Evolutionary conservation across 2,113 vertebrate genomes (phyloP), one percentile per base, ranked within the genome.

Genomic region (Tenebrosternarchus preto): DNA sequence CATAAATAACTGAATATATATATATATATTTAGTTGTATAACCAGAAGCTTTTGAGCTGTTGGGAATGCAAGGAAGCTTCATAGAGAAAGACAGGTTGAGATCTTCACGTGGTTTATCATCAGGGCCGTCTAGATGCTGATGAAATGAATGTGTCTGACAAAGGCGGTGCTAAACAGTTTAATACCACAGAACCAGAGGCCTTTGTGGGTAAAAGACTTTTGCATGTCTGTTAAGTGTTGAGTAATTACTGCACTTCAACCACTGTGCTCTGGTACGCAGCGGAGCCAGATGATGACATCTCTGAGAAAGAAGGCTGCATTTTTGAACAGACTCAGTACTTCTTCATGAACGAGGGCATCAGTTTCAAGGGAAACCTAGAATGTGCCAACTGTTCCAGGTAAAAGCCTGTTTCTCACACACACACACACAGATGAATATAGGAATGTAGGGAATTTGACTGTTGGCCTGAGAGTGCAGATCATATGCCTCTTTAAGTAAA

Each of bases 281-380:
- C 90, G 83, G 96, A 96, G 74, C 86, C 94, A 88, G 94, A 97
- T 6, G 94, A 96, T 0, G 95, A 96, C 19, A 82, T 90, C 0
- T 82, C 92, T 0, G 90, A 95, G 0, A 97, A 96, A 91, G 95
- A 97, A 75, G 95, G 95, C 85, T 99, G 97, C 85, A 98, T 98
- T 87, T 98, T 95, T 1, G 94, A 97, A 83, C 97, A 99, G 88
- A 98, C 95, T 0, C 97, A 98, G 60, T 99, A 95, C 91, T 98
- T 94, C 93, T 98, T 97, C 70, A 92, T 94, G 73, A 94, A 90
- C 19, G 87, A 91, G 0, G 90, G 92, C 36, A 89, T 87, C 85
- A 92, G 95, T n/a, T 96, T 98, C 86, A 82, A 84, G 82, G 95
- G 95, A 12, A 90, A 91, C 6, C 83, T 97, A 71, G 96, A 96